Base-by-base conservation (phyloP, 2,113 vertebrate species). In the Neodontobutis hainanensis region DNA sequence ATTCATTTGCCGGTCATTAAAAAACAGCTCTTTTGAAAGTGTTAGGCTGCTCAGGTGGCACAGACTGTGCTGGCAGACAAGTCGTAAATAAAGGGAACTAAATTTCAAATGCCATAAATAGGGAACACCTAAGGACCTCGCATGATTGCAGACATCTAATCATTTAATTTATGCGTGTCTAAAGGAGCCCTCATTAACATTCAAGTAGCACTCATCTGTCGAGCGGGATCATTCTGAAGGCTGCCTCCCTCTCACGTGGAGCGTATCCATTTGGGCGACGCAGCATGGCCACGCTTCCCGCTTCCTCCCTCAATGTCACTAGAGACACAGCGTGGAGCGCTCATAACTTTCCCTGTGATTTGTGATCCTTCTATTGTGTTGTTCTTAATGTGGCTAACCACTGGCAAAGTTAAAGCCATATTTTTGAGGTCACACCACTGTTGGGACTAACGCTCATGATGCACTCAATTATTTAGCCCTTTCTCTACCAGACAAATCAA, bases 161-260 rank as follows among this genome's bases (percentile, higher is more conserved):
- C 73, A 79, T 91, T 88, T 90, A 93, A 91, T 92, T 92, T 90
- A 91, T 92, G 90, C 89, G 68, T 79, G 85, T 89, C 84, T 88
- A 88, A 89, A 91, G 84, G 77, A 90, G 85, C 75, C 81, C 86
- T 91, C 89, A 91, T 93, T 91, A 92, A 90, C 85, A 92, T 92
- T 91, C 85, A 83, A 89, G 90, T 89, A 82, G 86, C 90, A 87
- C 85, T 90, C 85, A 70, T 91, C 87, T 85, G 85, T 91, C 87
- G 87, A 73, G 85, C 77, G 43, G 80, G 83, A 91, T 86, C 84
- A 85, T 88, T 90, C 83, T 73, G 61, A 82, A 88, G 88, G 83
- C 88, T 90, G 84, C 88, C 87, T 90, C 77, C 71, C 86, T 83
- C 87, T 84, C 70, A 75, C 77, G 87, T 86, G 87, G 89, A 88